Base-by-base conservation (phyloP, 1,140 invertebrate species). In the Drosophila repleta region DNA sequence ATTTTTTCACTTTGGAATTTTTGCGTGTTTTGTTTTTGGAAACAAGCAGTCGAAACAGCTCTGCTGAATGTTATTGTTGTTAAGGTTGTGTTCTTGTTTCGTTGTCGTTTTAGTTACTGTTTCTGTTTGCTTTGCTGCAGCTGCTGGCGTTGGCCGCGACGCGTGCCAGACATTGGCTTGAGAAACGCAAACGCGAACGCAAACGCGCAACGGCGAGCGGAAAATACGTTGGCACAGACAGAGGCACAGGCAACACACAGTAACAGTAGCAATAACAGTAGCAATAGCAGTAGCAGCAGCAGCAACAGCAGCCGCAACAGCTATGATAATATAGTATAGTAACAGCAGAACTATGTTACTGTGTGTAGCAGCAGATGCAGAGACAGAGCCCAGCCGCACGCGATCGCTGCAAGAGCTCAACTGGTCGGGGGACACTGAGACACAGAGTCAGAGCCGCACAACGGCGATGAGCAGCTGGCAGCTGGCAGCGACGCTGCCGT, bases 331-430 rank as follows among this genome's bases (percentile, higher is more conserved):
- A 48, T 17, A 43, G 8, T 52, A 72, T 43, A 66, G 57, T 37
- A 48, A 52, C 37, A 43, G 24, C 26, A 41, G 51, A 35, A 2
- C 57, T n/a, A 21, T 21, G 15, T 32, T 37, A n/a, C 55, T 18
- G 41, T n/a, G 26, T 18, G 41, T n/a, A 15, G 15, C 17, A 37
- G 3, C 45, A 52, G 21, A 73, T 45, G 52, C 56, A 46, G 18
- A 41, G 72, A 78, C 64, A 65, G 73, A 76, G 81, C 75, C 82
- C 83, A 87, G 83, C 83, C 83, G 83, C 83, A 87, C 83, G 83
- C 83, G 83, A 88, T 87, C 83, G 79, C 83, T 88, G 78, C 83
- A 82, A 87, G 83, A 88, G 83, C 83, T 88, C 83, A 87, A 88
- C 83, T 87, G 83, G 68, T 76, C 71, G 60, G 76, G 63, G 76